Evolutionary conservation across 2,888 invertebrate genomes (phyloP), one percentile per base, ranked within the genome.

Genomic region (Helleia helle): DNA sequence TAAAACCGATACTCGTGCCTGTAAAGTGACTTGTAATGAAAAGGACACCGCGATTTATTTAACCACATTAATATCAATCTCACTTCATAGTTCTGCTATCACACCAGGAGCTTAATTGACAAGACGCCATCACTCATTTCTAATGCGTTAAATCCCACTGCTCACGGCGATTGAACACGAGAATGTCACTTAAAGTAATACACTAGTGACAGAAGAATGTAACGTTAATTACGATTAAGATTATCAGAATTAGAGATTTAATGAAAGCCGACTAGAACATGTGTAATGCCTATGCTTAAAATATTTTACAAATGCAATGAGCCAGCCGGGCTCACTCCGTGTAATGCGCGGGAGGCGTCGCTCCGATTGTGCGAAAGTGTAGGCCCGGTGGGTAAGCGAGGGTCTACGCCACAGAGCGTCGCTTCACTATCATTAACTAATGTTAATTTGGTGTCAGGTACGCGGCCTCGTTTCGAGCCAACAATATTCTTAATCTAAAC

Each of bases 251-350:
- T 71, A 77, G 76, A 83, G 74, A 80, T 81, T 71, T 71, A 73
- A 34, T 66, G 74, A 79, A 85, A 85, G 83, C 85, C 63, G 76
- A 81, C 83, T 83, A 84, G 74, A 80, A 79, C 69, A 76, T 71
- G 62, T 65, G 67, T 77, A 70, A 76, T 69, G 65, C 66, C 75
- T 79, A 79, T 69, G 61, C 73, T 80, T 34, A 34, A 77, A 39
- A 72, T 67, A 65, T 61, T 59, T 69, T 70, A 73, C 67, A 62
- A 49, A 51, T 48, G 50, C 49, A 47, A 38, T 28, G 43, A 44
- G 29, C 41, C 46, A 42, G 46, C 40, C 39, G 47, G 15, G 41
- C 40, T 27, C 42, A 31, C 40, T 36, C 9, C 22, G 22, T 22
- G 22, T 28, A 11, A n/a, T 11, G 22, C 38, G 36, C 40, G 40